Percentiles rank a stretch among this genome's conserved stretches.
Conservation (phyloP, 2,797 vertebrate genomes). For the Emydoidea blandingii region DNA sequence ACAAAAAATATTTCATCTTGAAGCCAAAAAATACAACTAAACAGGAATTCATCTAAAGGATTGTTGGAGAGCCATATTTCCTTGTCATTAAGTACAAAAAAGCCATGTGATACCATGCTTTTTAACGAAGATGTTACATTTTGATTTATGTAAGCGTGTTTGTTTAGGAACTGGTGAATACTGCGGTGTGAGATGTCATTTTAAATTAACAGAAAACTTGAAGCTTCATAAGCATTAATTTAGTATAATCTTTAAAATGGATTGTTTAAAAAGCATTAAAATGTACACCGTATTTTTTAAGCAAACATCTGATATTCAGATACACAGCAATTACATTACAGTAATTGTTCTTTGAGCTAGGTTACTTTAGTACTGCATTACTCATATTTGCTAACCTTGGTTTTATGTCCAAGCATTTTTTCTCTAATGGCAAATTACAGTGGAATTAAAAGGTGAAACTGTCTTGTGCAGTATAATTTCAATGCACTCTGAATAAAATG, state of each 20-base stretch:
- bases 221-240: neutral
- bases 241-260: neutral
- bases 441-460: neutral
- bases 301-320: no score
- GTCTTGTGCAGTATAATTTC: neutral
- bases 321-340: neutral
- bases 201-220: neutral
- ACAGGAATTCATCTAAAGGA: conserved; percentile 1
- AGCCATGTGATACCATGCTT: neutral
- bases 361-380: neutral
- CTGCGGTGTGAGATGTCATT: neutral
- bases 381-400: neutral
- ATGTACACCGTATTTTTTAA: neutral
- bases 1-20: conserved; percentile 19
- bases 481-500: neutral
- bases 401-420: conserved; percentile 39
- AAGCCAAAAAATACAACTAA: conserved; percentile 63
- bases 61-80: neutral
- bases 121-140: neutral
- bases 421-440: neutral
- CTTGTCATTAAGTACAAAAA: neutral
- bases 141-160: neutral
- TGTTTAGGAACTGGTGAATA: neutral
- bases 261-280: neutral
- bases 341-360: neutral